Conservation (phyloP, 2,888 invertebrate genomes). For the Pachliopta kotzebuea region DNA sequence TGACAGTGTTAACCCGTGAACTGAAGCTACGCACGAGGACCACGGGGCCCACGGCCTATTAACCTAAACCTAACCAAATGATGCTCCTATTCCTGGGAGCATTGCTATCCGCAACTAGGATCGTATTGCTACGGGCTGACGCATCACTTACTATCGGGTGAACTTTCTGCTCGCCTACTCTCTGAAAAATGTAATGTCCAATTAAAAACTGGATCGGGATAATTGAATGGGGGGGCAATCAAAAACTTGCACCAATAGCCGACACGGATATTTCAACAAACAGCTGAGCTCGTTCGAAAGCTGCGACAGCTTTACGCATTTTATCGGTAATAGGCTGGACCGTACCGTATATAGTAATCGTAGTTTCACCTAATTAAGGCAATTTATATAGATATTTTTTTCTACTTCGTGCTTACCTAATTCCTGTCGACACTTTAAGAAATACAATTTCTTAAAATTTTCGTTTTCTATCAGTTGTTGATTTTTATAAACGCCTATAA, state of each 20-base stretch:
- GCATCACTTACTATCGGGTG: too few relatives aligned
- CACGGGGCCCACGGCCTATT: too few relatives aligned
- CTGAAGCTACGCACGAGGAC: too few relatives aligned
- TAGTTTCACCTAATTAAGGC: conserved; percentile 29
- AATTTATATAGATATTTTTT: conserved; percentile 19
- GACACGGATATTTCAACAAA: conserved; percentile 23
- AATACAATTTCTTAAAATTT: conserved; percentile 6
- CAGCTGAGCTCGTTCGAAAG: conserved; percentile 26
- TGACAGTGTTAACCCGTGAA: too few relatives aligned
- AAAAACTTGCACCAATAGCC: conserved; percentile 14
- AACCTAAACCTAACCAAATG: too few relatives aligned
- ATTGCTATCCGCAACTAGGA: too few relatives aligned
- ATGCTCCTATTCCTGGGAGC: too few relatives aligned
- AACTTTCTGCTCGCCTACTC: too few relatives aligned
- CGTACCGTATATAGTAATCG: conserved; percentile 18
- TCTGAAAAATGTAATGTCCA: conserved; percentile 6
- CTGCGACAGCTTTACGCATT: conserved; percentile 22
- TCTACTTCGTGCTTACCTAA: conserved; percentile 20
- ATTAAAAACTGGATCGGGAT: conserved; percentile 16
- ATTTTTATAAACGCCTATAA: background rate
- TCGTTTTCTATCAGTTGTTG: background rate
- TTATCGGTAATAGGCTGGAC: conserved; percentile 25
- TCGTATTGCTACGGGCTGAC: too few relatives aligned
- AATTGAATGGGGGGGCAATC: conserved; percentile 16
- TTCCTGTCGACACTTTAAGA: conserved; percentile 15